Conservation (phyloP, 2,797 vertebrate species). For the Pteronotus mesoamericanus region DNA sequence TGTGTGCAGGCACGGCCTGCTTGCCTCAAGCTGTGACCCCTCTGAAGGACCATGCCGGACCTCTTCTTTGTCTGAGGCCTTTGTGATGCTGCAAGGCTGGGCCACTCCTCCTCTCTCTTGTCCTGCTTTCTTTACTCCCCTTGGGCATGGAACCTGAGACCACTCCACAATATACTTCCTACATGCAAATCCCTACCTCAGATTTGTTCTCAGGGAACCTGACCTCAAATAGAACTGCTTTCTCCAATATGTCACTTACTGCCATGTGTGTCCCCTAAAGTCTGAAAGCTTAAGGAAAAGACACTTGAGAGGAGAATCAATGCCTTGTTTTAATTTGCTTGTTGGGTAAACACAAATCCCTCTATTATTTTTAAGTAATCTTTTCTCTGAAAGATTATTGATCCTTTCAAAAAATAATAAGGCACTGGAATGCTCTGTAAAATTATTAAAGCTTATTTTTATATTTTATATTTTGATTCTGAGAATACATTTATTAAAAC, state of each 20-base stretch:
- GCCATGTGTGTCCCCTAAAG: neutral
- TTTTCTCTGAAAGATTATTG: neutral
- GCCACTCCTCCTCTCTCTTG: neutral
- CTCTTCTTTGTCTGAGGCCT: neutral
- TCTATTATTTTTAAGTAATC: neutral
- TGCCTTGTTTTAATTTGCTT: neutral
- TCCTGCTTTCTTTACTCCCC: neutral
- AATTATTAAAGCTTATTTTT: neutral
- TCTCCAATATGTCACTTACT: neutral
- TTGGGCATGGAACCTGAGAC: neutral
- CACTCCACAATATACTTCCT: neutral
- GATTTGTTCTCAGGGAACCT: neutral
- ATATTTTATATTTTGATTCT: neutral
- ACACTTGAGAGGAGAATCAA: neutral
- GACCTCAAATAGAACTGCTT: neutral
- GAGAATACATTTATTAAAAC: no score
- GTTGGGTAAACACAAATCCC: neutral
- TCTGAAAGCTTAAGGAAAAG: neutral
- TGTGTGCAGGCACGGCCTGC: accelerated
- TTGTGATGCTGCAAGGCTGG: neutral
- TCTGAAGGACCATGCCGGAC: no score
- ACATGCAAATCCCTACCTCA: neutral
- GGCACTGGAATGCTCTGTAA: neutral
- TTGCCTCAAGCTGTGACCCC: neutral
- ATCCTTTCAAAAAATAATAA: neutral